A percentile compares a stretch with the other conserved stretches of the same genome.
Evolutionary conservation across 2,888 invertebrate species (phyloP).

Genomic region (Agrochola circellaris): DNA sequence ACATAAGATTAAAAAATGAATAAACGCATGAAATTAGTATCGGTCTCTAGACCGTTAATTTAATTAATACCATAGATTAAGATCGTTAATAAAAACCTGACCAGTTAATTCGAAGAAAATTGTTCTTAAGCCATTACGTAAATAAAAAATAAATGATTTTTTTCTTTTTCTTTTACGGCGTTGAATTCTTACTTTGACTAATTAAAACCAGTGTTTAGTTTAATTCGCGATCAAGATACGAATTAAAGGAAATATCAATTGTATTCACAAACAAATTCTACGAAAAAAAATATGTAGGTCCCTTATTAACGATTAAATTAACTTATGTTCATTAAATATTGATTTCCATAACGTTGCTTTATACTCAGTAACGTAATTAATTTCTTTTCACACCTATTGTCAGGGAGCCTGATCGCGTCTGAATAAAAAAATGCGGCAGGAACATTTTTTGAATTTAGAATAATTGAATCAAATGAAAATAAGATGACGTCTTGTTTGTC

Average conservation of each 20-base stretch:
- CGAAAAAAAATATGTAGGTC: background rate
- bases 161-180: conserved; percentile 16
- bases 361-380: background rate
- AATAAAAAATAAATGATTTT: conserved; percentile 3
- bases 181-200: background rate
- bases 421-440: background rate
- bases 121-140: background rate
- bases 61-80: conserved; percentile 19
- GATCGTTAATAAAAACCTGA: conserved; percentile 5
- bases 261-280: background rate
- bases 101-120: conserved; percentile 30
- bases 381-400: background rate
- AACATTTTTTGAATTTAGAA: background rate
- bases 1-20: background rate
- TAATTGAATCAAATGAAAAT: background rate
- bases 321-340: background rate
- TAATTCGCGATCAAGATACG: background rate
- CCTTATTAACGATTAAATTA: background rate
- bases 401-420: background rate
- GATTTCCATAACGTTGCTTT: background rate
- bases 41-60: background rate
- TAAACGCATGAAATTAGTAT: background rate
- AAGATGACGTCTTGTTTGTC: too few relatives aligned
- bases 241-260: background rate
- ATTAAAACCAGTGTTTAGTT: conserved; percentile 6